Evolutionary conservation across 2,888 invertebrate genomes (phyloP), one percentile per base, ranked within the genome.

Genomic region (Drosophila nigricruria): DNA sequence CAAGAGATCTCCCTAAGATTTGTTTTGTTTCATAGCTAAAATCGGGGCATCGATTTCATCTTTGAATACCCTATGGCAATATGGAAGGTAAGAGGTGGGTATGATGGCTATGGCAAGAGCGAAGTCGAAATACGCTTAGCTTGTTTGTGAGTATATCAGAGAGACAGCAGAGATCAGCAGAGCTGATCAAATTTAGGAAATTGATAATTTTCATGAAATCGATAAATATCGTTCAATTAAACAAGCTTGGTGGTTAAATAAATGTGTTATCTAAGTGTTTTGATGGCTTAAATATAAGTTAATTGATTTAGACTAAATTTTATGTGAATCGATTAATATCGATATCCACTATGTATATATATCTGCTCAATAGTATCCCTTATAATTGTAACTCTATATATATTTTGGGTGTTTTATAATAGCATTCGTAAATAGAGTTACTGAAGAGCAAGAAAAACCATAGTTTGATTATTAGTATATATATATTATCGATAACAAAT

Each of bases 11-110:
- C 25, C 53, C 25, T 5, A 10, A 42, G 73, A 67, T 73, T 69
- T 77, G 30, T 50, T 42, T 25, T 25, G 36, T 43, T 65, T 27
- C 20, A 30, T 36, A 25, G 34, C 65, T 36, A 36, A 49, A 52
- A 52, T 53, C 45, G 20, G n/a, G 20, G 57, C 60, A 77, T 73
- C 58, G 56, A 66, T 78, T 78, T 70, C 42, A 66, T 45, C 40
- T 49, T 42, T 14, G 45, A 32, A 52, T 65, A 36, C 65, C 42
- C 65, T 43, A 8, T 2, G 23, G 5, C 14, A 0, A 14, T 25
- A 16, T 5, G 5, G 16, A 62, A n/a, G 16, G 12, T 23, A 1
- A 3, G 1, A 18, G 14, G 3, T 8, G 30, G 12, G n/a, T 32
- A 23, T 43, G 30, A 8, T 43, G 43, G 12, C 14, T 14, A 6